phyloP scores from a whole-genome alignment of 2,113 vertebrate species.

The Ia io region DNA sequence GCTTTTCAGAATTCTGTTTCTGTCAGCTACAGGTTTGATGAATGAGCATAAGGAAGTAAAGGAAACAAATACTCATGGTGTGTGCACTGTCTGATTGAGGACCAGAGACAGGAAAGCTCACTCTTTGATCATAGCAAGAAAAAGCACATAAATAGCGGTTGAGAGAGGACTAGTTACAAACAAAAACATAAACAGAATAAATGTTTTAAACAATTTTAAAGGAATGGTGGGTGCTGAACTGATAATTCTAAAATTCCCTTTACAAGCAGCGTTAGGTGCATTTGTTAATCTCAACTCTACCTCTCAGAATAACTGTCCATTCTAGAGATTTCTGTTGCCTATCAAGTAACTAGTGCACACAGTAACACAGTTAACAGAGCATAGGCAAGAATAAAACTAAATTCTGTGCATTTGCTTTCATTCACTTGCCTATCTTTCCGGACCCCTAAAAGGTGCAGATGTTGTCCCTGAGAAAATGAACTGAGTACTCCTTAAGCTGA shows the following conservation, averaged over 20 bases:
- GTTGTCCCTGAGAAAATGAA: not conserved
- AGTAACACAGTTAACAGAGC: not conserved
- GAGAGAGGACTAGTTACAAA: not conserved
- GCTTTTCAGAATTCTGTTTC: slow-evolving; percentile 39
- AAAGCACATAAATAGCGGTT: not conserved
- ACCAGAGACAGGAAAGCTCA: not conserved
- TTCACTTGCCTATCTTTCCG: not conserved
- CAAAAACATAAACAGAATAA: not conserved
- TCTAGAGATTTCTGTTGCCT: not conserved
- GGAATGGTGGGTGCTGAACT: not conserved
- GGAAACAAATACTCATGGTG: not conserved
- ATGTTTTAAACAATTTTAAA: not conserved
- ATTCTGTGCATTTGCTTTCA: not conserved
- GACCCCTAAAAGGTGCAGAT: not conserved
- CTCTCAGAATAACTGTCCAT: not conserved
- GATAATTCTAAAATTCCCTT: not conserved
- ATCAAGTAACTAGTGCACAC: not conserved
- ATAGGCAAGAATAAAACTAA: not conserved
- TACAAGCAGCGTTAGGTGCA: not conserved
- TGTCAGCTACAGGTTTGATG: slow-evolving; percentile 19
- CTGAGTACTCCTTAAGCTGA: not conserved
- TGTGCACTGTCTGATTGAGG: not conserved
- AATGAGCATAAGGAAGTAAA: not conserved
- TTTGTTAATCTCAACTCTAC: not conserved
- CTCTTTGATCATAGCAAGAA: not conserved